Evolutionary conservation across 2,888 invertebrate species (phyloP).

Genomic region (Galeopsomyia nigrocyanea): DNA sequence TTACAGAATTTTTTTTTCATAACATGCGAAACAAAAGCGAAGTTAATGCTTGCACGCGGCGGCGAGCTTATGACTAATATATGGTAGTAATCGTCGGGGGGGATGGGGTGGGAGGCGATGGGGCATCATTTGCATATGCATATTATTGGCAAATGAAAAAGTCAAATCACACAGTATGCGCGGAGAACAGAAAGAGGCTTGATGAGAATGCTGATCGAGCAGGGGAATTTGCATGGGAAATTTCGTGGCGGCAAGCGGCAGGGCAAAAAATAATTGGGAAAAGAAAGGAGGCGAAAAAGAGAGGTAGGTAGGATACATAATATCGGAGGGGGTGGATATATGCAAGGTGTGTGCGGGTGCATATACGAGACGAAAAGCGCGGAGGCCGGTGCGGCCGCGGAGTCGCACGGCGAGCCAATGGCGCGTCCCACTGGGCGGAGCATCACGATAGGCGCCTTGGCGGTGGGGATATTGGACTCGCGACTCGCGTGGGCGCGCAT

Average conservation of each 20-base stretch:
- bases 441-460: slow-evolving; percentile 44
- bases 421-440: slow-evolving; percentile 62
- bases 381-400: not conserved
- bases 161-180: slow-evolving; percentile 23
- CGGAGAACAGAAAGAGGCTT: slow-evolving; percentile 1
- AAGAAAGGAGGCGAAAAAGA: slow-evolving; percentile 20
- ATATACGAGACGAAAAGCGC: not conserved
- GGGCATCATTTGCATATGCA: slow-evolving; percentile 38
- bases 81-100: slow-evolving; percentile 17
- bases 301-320: not conserved
- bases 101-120: slow-evolving; percentile 2
- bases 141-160: slow-evolving; percentile 45
- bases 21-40: slow-evolving; percentile 6
- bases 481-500: slow-evolving; percentile 27
- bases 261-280: slow-evolving; percentile 41
- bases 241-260: slow-evolving; percentile 24
- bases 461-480: not conserved
- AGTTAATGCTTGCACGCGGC: not conserved
- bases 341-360: slow-evolving; percentile 9
- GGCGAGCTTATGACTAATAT: slow-evolving; percentile 15
- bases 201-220: slow-evolving; percentile 14
- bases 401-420: slow-evolving; percentile 50
- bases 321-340: slow-evolving; percentile 39
- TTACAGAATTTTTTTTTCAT: not conserved
- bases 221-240: slow-evolving; percentile 44